Conservation (phyloP, 2,888 invertebrate species). For the Ametastegia equiseti region DNA sequence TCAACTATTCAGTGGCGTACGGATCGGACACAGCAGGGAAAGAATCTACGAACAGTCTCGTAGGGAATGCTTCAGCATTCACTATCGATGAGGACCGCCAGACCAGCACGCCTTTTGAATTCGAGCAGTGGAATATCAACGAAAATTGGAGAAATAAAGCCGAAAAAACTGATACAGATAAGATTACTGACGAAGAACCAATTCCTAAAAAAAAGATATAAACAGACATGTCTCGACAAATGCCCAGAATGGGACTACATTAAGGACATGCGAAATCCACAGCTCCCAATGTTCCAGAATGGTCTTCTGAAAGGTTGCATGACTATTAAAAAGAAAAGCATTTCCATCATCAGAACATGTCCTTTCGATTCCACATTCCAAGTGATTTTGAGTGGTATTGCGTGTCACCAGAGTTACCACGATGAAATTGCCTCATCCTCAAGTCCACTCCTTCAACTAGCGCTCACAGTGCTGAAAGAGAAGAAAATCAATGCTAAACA, state of each 20-base stretch:
- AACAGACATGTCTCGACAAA: slow-evolving; percentile 12
- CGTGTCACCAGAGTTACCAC: neutral
- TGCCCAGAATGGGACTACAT: slow-evolving; percentile 17
- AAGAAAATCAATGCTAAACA: slow-evolving; percentile 2
- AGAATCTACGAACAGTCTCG: neutral
- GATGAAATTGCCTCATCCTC: neutral
- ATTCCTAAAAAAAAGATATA: neutral
- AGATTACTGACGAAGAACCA: neutral
- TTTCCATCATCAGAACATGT: slow-evolving; percentile 19
- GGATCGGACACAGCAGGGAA: neutral
- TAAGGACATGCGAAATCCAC: neutral
- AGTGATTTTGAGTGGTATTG: slow-evolving; percentile 15
- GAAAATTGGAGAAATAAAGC: slow-evolving; percentile 8
- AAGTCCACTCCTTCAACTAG: neutral
- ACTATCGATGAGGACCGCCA: neutral
- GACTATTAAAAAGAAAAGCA: neutral
- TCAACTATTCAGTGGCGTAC: neutral
- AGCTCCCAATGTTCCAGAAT: slow-evolving; percentile 9
- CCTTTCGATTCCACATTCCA: slow-evolving; percentile 21
- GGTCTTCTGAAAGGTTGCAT: slow-evolving; percentile 9
- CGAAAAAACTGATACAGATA: neutral
- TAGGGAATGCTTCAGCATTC: neutral
- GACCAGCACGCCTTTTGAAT: slow-evolving; percentile 23
- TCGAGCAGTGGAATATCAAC: slow-evolving; percentile 15
- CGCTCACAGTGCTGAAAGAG: neutral